Percentiles rank a stretch among this genome's conserved stretches.
Conservation (phyloP, 2,888 invertebrate genomes). For the Cephus pulcher region DNA sequence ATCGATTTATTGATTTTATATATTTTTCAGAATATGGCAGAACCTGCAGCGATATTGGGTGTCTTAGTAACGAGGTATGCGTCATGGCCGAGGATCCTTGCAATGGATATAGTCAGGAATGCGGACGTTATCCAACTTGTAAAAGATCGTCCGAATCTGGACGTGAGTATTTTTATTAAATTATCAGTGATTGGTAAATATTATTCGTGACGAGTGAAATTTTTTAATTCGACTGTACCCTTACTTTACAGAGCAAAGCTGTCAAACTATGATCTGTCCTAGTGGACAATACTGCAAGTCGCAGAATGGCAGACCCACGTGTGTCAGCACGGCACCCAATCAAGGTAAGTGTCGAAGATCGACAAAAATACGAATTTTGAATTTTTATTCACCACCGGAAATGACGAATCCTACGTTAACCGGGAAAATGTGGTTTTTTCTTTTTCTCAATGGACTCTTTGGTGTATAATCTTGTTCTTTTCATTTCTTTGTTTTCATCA, state of each 20-base stretch:
- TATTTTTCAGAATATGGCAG: conserved; percentile 78
- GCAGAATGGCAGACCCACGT: conserved; percentile 52
- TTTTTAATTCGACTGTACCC: neutral
- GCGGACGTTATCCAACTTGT: conserved; percentile 78
- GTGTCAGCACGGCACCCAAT: conserved; percentile 48
- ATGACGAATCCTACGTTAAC: neutral
- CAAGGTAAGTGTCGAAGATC: conserved; percentile 49
- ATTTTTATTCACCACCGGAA: neutral
- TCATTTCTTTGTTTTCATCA: neutral
- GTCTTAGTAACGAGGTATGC: conserved; percentile 78
- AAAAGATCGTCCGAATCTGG: conserved; percentile 67
- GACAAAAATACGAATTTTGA: neutral
- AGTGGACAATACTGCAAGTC: conserved; percentile 55
- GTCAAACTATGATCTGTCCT: conserved; percentile 49
- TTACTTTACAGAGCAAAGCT: conserved; percentile 42
- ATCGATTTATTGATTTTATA: conserved; percentile 12
- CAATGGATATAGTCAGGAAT: conserved; percentile 71
- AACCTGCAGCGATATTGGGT: conserved; percentile 82
- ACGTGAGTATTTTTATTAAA: conserved; percentile 49
- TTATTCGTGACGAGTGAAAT: too few relatives aligned
- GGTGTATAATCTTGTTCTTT: neutral
- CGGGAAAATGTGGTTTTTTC: neutral
- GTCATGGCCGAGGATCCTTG: conserved; percentile 80
- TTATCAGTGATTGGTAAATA: too few relatives aligned
- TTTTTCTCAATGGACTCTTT: neutral